Base-by-base conservation (phyloP, 1,140 invertebrate species). In the Anthonomus grandis region DNA sequence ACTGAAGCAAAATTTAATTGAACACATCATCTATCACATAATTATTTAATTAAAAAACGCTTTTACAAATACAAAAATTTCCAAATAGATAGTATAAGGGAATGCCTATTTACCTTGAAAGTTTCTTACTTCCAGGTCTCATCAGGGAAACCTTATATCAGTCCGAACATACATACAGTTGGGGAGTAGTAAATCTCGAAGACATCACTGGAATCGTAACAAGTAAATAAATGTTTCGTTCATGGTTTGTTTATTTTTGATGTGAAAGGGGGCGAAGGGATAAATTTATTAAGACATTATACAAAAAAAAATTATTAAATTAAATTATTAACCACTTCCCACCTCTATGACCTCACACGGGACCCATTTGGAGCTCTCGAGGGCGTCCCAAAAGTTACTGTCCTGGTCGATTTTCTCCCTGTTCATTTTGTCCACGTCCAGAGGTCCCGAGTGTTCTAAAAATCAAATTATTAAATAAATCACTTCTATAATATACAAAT, bases 331-430 rank as follows among this genome's bases (percentile, higher is more conserved):
- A n/a, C n/a, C n/a, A n/a, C n/a, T n/a, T n/a, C n/a, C 18, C 13
- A 58, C 37, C 21, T 63, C 61, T 31, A 59, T 19, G 8, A 36
- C 17, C 42, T 63, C 61, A 42, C 48, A 63, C 8, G 84, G 82
- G 58, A 86, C 72, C 88, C 88, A 91, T 64, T 88, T 86, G 2
- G 87, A 89, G 60, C 83, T 83, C 70, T 91, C 88, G 22, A 91
- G 64, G n/a, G 83, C 84, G 74, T 90, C 88, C 83, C 88, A 91
- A 0, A 91, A 72, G 56, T 83, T 85, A 38, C 83, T 79, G 66
- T 90, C 86, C 34, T 84, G 79, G 53, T 90, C 85, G 24, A 87
- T 79, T 27, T 82, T 77, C 56, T 91, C 87, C 57, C 83, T 77
- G 68, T 91, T 91, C 55, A 86, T 69, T 66, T 84, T 84, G 13